Evolutionary conservation across 2,113 vertebrate genomes (phyloP).

Genomic region (Brachyistius frenatus): DNA sequence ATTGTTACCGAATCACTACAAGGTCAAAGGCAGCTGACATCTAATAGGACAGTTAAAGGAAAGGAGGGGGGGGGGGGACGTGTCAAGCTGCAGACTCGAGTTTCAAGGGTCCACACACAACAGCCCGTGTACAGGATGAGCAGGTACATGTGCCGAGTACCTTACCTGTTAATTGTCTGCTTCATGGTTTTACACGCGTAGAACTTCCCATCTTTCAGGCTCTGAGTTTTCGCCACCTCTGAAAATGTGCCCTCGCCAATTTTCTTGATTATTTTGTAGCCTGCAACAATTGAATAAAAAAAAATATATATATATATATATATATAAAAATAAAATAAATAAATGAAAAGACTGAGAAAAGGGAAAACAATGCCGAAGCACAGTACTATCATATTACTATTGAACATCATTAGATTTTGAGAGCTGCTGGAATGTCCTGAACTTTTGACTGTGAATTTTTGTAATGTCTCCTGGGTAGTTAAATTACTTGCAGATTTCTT

Average conservation of each 20-base stretch:
- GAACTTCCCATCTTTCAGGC: conserved; percentile 86
- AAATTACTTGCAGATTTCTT: no score
- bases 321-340: no score
- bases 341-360: neutral
- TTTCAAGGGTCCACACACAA: conserved; percentile 44
- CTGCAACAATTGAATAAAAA: conserved; percentile 65
- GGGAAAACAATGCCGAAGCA: neutral
- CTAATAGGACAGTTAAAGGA: conserved; percentile 29
- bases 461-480: no score
- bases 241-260: conserved; percentile 94
- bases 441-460: no score
- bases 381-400: neutral
- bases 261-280: conserved; percentile 88
- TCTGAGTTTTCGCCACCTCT: conserved; percentile 89
- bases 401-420: no score
- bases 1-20: conserved; percentile 36
- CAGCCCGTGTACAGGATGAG: neutral
- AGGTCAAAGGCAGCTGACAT: conserved; percentile 53
- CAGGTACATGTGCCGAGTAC: neutral
- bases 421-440: no score
- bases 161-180: conserved; percentile 88
- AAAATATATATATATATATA: no score
- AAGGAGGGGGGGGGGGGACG: neutral
- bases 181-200: conserved; percentile 92
- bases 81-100: conserved; percentile 40